Conservation (phyloP, 2,888 invertebrate species). For the Elysia crispata region DNA sequence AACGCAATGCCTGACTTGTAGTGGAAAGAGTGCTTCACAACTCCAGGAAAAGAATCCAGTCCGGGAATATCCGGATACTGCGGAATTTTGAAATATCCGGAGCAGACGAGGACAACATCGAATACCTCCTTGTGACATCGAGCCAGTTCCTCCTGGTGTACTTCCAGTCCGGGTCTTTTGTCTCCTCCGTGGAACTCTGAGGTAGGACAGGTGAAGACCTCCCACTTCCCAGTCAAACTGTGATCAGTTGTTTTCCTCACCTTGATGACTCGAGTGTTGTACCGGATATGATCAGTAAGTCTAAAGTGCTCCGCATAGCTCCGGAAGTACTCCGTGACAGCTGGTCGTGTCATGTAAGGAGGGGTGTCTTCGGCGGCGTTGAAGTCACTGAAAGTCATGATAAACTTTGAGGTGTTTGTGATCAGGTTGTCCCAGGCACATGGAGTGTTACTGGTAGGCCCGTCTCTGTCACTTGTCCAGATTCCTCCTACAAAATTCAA, state of each 20-base stretch:
- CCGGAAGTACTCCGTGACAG: too few species aligned
- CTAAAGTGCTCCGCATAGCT: too few species aligned
- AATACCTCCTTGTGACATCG: slow-evolving; percentile 24
- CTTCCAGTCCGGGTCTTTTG: neutral
- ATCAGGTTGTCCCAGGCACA: slow-evolving; percentile 75
- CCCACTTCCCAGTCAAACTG: neutral
- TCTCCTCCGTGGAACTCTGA: too few species aligned
- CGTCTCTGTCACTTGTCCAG: too few species aligned
- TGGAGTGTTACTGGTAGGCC: too few species aligned
- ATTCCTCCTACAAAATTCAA: too few species aligned
- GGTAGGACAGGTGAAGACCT: too few species aligned
- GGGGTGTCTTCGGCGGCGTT: slow-evolving; percentile 50
- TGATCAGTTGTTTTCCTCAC: neutral
- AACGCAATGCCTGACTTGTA: neutral
- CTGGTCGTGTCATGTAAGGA: slow-evolving; percentile 37
- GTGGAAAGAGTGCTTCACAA: neutral
- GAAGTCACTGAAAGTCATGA: slow-evolving; percentile 62
- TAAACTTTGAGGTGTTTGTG: slow-evolving; percentile 77
- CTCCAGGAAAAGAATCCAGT: neutral
- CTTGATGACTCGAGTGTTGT: too few species aligned
- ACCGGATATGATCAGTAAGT: too few species aligned
- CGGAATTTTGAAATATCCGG: slow-evolving; percentile 6
- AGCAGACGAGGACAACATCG: slow-evolving; percentile 29
- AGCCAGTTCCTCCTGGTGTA: neutral
- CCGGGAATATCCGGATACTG: neutral